These are phyloP conservation scores for Listrodromus nycthemerus DNA, from an alignment of 2,888 invertebrate genomes.

Conservation along the genomic window DNA sequence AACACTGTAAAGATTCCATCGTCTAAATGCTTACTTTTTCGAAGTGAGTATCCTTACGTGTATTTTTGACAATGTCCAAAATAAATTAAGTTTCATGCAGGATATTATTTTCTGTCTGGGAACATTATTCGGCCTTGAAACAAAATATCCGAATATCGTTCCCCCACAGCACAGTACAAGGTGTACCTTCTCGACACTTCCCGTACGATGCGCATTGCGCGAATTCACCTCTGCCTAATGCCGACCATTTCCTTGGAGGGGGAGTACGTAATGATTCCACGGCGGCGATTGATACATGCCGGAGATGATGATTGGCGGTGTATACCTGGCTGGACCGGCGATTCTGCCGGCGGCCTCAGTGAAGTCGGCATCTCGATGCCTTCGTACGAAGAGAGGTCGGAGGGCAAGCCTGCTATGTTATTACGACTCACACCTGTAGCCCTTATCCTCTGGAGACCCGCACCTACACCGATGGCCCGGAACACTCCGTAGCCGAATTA, in stretches of 20 bases:
- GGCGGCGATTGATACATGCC: constrained; percentile 82
- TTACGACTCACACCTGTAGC: constrained; percentile 83
- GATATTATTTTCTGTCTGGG: background rate
- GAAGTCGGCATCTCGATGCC: constrained; percentile 78
- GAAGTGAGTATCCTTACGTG: constrained; percentile 52
- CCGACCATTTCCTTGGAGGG: constrained; percentile 72
- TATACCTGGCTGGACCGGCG: constrained; percentile 69
- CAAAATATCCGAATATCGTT: constrained; percentile 27
- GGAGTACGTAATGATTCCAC: constrained; percentile 78
- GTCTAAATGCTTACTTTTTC: background rate
- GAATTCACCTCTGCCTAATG: constrained; percentile 71
- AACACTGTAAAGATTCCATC: too few relatives aligned
- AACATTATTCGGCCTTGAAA: background rate
- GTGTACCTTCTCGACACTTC: constrained; percentile 60
- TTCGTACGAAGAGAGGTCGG: constrained; percentile 74
- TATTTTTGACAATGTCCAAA: constrained; percentile 71
- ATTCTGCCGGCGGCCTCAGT: constrained; percentile 80
- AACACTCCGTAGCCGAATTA: constrained; percentile 66
- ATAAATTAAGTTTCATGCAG: constrained; percentile 67
- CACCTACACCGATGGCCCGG: constrained; percentile 43
- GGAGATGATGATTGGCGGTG: constrained; percentile 71
- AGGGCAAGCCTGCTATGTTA: constrained; percentile 82
- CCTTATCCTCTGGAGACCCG: constrained; percentile 49
- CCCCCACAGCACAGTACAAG: background rate
- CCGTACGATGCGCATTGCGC: constrained; percentile 61